Percentiles rank a stretch among this genome's conserved stretches.
phyloP scores from a whole-genome alignment of 2,113 vertebrate species.

The Arizona elegans region DNA sequence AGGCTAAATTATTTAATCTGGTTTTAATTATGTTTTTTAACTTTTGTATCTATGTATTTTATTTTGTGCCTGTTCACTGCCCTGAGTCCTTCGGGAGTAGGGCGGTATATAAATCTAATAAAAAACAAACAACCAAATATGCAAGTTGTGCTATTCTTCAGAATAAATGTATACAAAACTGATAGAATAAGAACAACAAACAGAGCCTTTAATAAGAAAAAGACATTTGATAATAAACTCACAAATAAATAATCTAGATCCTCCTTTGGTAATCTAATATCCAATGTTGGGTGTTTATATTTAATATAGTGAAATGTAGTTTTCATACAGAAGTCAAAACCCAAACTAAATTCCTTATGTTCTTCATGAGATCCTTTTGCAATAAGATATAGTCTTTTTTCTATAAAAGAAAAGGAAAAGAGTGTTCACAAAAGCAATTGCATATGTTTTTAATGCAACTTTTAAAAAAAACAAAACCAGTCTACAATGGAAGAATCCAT shows the following conservation, averaged over 20 bases:
- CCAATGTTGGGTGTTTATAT: slow-evolving; percentile 53
- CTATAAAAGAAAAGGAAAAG: slow-evolving; percentile 33
- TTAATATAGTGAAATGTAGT: slow-evolving; percentile 60
- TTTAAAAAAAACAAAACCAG: not conserved
- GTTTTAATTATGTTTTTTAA: too few species aligned
- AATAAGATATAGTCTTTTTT: slow-evolving; percentile 56
- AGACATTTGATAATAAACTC: slow-evolving; percentile 25
- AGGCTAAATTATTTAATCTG: too few species aligned
- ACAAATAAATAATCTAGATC: slow-evolving; percentile 35
- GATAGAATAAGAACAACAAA: not conserved
- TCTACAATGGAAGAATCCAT: not conserved
- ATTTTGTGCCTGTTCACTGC: too few species aligned
- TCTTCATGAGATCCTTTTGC: slow-evolving; percentile 59
- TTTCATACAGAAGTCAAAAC: slow-evolving; percentile 24
- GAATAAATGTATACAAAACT: not conserved
- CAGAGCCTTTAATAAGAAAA: not conserved
- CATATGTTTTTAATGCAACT: not conserved
- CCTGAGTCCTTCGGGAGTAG: too few species aligned
- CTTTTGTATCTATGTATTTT: too few species aligned
- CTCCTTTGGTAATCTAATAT: slow-evolving; percentile 43
- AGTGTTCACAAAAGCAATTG: slow-evolving; percentile 10
- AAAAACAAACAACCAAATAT: too few species aligned
- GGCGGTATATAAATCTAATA: too few species aligned
- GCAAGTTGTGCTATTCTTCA: not conserved
- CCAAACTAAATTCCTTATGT: slow-evolving; percentile 40